Evolutionary conservation across 2,888 invertebrate genomes (phyloP).

Genomic region (Drosophila seclusa): DNA sequence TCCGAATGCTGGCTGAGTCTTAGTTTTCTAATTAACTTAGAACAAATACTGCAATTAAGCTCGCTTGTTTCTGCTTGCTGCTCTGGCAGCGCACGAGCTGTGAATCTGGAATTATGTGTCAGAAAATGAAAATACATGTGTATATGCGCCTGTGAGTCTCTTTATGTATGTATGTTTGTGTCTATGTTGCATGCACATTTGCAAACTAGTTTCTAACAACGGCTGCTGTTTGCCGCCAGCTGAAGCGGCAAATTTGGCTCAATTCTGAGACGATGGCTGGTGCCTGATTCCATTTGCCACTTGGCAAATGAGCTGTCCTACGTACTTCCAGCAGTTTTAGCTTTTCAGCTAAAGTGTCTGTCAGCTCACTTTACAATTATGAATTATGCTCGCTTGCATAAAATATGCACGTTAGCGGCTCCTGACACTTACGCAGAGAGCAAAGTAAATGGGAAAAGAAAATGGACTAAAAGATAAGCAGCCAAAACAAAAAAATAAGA

Average conservation of each 20-base stretch:
- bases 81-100: constrained; percentile 62
- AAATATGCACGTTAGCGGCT: constrained; percentile 57
- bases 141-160: constrained; percentile 31
- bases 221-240: constrained; percentile 55
- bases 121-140: constrained; percentile 77
- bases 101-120: constrained; percentile 81
- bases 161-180: constrained; percentile 1
- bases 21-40: constrained; percentile 77
- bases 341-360: constrained; percentile 46
- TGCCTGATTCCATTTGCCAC: constrained; percentile 45
- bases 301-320: constrained; percentile 37
- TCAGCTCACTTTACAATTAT: constrained; percentile 66
- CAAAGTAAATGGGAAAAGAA: constrained; percentile 4
- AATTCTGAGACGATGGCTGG: constrained; percentile 57
- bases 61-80: constrained; percentile 66
- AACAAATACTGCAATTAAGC: constrained; percentile 79
- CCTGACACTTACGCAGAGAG: constrained; percentile 36
- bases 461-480: constrained; percentile 3
- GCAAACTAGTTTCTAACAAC: constrained; percentile 63
- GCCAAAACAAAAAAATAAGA: constrained; percentile 18
- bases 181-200: constrained; percentile 56
- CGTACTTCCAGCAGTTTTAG: constrained; percentile 34
- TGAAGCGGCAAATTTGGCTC: constrained; percentile 78
- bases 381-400: constrained; percentile 71
- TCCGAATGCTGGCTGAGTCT: constrained; percentile 30